Conservation (phyloP, 2,888 invertebrate species). For the Mylabris sibirica region DNA sequence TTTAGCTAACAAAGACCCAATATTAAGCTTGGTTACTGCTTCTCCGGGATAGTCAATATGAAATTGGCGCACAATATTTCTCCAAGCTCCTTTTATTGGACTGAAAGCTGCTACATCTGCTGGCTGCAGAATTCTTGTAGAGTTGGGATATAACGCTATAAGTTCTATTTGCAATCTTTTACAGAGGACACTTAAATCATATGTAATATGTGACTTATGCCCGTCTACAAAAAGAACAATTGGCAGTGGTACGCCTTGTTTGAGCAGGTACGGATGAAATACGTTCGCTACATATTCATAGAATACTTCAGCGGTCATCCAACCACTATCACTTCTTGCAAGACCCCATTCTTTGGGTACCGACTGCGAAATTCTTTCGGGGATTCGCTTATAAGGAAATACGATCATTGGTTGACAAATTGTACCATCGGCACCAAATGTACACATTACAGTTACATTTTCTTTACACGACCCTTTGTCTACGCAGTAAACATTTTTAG, state of each 20-base stretch:
- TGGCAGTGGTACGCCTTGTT: slow-evolving; percentile 43
- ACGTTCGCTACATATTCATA: slow-evolving; percentile 50
- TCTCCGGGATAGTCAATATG: slow-evolving; percentile 40
- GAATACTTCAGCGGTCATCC: slow-evolving; percentile 55
- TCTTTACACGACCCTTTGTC: too few relatives aligned
- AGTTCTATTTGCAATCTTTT: slow-evolving; percentile 21
- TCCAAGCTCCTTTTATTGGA: slow-evolving; percentile 41
- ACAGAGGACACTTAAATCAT: slow-evolving; percentile 24
- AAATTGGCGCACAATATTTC: slow-evolving; percentile 44
- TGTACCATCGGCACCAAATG: too few relatives aligned
- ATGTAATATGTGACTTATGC: slow-evolving; percentile 25
- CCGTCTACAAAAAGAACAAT: slow-evolving; percentile 53
- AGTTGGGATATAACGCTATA: too few relatives aligned
- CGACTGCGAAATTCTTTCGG: background rate
- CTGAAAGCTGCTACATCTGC: too few relatives aligned
- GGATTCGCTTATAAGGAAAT: too few relatives aligned
- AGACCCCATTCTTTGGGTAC: too few relatives aligned
- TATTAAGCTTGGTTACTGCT: slow-evolving; percentile 28
- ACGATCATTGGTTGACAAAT: too few relatives aligned
- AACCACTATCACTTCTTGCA: slow-evolving; percentile 5
- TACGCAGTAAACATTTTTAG: too few relatives aligned
- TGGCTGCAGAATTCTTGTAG: too few relatives aligned
- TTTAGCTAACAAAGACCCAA: slow-evolving; percentile 25
- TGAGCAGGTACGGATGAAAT: slow-evolving; percentile 52
- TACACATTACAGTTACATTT: too few relatives aligned